phyloP scores from a whole-genome alignment of 2,888 invertebrate species.

The Aleiodes leptofemur region DNA sequence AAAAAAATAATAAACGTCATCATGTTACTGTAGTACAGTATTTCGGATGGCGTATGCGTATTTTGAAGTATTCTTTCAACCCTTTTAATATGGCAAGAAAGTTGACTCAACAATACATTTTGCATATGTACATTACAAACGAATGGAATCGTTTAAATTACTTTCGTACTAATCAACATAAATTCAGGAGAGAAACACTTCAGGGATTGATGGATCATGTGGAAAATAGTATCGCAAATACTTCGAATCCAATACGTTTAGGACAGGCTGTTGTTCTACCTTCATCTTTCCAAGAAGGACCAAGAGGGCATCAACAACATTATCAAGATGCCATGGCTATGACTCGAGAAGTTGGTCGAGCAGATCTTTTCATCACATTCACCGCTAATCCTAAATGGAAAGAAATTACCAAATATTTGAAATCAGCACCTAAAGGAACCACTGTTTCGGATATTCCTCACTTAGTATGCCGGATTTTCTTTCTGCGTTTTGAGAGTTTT shows the following conservation, averaged over 20 bases:
- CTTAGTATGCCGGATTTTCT: background rate
- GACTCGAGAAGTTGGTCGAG: constrained; percentile 30
- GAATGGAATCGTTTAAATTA: constrained; percentile 9
- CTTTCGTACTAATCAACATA: background rate
- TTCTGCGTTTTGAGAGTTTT: background rate
- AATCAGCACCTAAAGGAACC: background rate
- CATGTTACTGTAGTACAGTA: too few species aligned
- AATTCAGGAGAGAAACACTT: background rate
- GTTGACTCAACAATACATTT: background rate
- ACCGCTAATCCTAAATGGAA: constrained; percentile 50
- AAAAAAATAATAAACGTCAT: background rate
- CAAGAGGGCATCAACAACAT: background rate
- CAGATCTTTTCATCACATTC: constrained; percentile 49
- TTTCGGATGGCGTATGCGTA: too few species aligned
- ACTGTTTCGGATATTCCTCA: background rate
- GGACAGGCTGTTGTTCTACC: constrained; percentile 26
- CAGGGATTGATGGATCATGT: background rate
- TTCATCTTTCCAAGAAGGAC: constrained; percentile 18
- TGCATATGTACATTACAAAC: background rate
- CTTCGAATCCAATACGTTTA: background rate
- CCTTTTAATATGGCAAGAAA: background rate
- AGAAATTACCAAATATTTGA: constrained; percentile 39
- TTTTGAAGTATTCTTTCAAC: too few species aligned
- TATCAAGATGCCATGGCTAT: constrained; percentile 38
- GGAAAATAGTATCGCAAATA: background rate